Base-by-base conservation (phyloP, 2,888 invertebrate species). In the Parnassius mnemosyne region DNA sequence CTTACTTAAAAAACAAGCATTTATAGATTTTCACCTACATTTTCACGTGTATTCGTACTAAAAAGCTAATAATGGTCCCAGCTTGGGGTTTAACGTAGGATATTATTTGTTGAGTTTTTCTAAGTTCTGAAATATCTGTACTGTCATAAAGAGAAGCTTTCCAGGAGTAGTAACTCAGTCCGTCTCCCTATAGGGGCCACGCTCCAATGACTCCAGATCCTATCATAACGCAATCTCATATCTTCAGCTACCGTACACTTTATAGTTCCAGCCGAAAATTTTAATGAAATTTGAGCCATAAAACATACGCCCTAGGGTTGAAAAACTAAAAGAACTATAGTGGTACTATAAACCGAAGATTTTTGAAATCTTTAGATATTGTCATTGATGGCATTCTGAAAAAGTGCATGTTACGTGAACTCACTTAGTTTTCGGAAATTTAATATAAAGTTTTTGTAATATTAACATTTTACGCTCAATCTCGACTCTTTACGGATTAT, bases 191-290 rank as follows among this genome's bases (percentile, higher is more conserved):
- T 74, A 74, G 74, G 74, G 76, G 72, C 74, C 78, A 83, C 81
- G 90, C 89, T 85, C 77, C 83, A 77, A 65, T 83, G 88, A 84
- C 83, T 82, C 79, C 90, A 83, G 89, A 91, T 91, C 90, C 90
- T 87, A 90, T 90, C 90, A 90, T 89, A 91, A 87, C 86, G 89
- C 86, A 89, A 89, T 90, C 83, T 85, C 84, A 88, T 87, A 84
- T 83, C 81, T 77, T 71, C 69, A 69, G 66, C 65, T 66, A 63
- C 51, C 60, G 55, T 70, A 77, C 65, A 51, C 66, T 77, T 83
- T 72, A 85, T 66, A 61, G 84, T 84, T 70, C 74, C 67, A 78
- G 52, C 61, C 63, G n/a, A 47, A 50, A 51, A 12, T 47, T 47
- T 43, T 49, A 61, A 34, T n/a, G 43, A 46, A 62, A 54, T 73